Percentiles rank a stretch among this genome's conserved stretches.
Evolutionary conservation across 2,797 vertebrate genomes (phyloP).

Genomic region (Choloepus didactylus): DNA sequence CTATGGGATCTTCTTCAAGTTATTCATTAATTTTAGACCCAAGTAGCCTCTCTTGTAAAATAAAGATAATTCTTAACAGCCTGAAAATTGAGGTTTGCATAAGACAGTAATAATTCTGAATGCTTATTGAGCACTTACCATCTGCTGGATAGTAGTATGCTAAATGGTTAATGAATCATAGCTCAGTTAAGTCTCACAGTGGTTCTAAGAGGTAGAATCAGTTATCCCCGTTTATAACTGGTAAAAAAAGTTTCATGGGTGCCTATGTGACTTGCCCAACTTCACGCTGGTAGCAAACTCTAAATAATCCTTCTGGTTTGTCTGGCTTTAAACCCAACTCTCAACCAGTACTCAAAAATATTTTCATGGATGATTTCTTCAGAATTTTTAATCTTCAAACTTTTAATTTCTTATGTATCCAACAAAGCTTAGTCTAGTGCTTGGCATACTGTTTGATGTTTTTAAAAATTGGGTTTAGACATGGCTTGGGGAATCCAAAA

Average conservation of each 20-base stretch:
- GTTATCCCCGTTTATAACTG: neutral
- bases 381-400: neutral
- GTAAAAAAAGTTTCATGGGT: neutral
- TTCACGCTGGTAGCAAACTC: neutral
- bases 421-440: neutral
- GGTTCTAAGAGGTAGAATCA: neutral
- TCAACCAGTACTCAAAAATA: neutral
- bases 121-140: neutral
- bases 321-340: neutral
- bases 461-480: neutral
- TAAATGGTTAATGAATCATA: neutral
- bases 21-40: conserved; percentile 1
- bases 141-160: neutral
- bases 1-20: neutral
- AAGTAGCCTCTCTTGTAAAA: neutral
- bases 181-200: neutral
- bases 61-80: neutral
- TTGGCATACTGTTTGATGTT: neutral
- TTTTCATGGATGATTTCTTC: neutral
- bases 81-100: neutral
- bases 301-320: neutral
- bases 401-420: neutral
- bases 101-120: neutral
- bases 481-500: neutral
- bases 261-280: neutral